Evolutionary conservation across 2,113 vertebrate genomes (phyloP), one percentile per base, ranked within the genome.

Genomic region (Syngnathus scovelli): DNA sequence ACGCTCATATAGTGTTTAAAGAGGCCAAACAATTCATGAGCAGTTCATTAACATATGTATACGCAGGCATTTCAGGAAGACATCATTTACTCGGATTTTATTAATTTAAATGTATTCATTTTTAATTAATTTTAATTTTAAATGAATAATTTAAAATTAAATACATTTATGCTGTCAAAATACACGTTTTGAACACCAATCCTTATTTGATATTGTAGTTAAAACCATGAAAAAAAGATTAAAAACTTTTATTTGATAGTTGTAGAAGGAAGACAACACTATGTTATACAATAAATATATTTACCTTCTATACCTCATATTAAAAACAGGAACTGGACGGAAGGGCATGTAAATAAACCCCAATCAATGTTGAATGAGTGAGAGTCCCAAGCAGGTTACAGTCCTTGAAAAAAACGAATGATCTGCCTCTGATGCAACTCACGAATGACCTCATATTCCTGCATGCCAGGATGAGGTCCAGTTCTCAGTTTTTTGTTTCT

Each of bases 381-480:
- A 19, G 27, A 49, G 10, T 19, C 6, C 16, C 18, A 10, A 8
- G 37, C 6, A 52, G 10, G 19, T 52, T 39, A 66, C 1, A 11
- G 27, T 9, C 75, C 72, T 49, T 0, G n/a, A 33, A 56, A 71
- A 55, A 80, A 72, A 3, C 1, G 0, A 1, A 86, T 0, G 19
- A 37, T 68, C 8, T 65, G 4, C 6, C 61, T 6, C 13, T 64
- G 1, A 4, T 27, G 9, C 4, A 86, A 64, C 10, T 69, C 0
- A 18, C 39, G 6, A 2, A 86, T 73, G 2, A 69, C 3, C 0
- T 39, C 7, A 52, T 84, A 88, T 36, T 88, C 84, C 0, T 11
- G 10, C 1, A 5, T 2, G 39, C 86, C 84, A 62, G 72, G 37
- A 61, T 88, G 86, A 11, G 0, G 0, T 48, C 84, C 84, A 36